These are phyloP conservation scores for Calephelis nemesis DNA, from an alignment of 1,140 invertebrate species.

Conservation along the genomic window DNA sequence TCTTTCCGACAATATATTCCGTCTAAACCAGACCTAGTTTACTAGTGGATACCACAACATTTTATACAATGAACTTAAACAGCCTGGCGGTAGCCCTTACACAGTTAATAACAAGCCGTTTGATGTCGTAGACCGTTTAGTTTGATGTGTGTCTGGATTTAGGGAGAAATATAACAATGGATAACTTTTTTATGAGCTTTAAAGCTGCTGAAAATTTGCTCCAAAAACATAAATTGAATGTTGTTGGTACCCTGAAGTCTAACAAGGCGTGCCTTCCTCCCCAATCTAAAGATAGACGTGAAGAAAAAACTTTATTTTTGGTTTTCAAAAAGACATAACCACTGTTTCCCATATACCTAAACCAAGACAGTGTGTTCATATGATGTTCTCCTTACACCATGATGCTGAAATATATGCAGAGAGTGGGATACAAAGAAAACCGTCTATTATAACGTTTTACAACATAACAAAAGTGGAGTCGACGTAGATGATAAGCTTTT, in stretches of 20 bases:
- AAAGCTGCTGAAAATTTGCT: conserved; percentile 20
- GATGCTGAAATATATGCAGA: no score
- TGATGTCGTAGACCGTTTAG: conserved; percentile 19
- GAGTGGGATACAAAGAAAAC: no score
- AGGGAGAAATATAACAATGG: conserved; percentile 19
- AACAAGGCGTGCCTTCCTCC: conserved; percentile 25
- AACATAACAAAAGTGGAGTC: no score
- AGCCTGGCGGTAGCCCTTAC: conserved; percentile 11
- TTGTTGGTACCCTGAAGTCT: conserved; percentile 22
- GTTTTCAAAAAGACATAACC: no score
- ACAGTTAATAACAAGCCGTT: conserved; percentile 12
- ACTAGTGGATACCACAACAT: conserved; percentile 41
- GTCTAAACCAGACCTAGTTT: conserved; percentile 69
- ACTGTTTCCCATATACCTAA: no score
- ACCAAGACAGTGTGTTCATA: no score
- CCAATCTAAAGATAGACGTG: conserved; percentile 19
- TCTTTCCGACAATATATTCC: conserved; percentile 67
- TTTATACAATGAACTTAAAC: conserved; percentile 33
- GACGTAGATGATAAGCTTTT: no score
- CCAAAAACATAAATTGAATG: conserved; percentile 18
- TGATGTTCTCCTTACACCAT: no score
- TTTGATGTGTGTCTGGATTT: conserved; percentile 10
- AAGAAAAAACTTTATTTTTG: not conserved
- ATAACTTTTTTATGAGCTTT: conserved; percentile 21
- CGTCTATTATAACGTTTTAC: no score